phyloP scores from a whole-genome alignment of 2,113 vertebrate genomes.

The Struthidea cinerea region DNA sequence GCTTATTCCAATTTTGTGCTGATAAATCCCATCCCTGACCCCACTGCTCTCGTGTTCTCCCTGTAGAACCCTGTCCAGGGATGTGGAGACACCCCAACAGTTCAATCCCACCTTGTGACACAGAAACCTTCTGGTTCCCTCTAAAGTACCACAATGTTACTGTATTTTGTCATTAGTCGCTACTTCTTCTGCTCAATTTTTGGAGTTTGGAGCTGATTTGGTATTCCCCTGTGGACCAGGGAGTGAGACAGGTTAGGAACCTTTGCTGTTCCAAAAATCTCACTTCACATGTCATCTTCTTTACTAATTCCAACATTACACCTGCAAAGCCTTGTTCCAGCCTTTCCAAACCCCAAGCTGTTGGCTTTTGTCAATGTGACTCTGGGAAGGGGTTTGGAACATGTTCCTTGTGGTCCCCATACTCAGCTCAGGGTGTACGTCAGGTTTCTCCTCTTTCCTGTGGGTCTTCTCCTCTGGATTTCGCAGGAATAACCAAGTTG shows the following conservation, averaged over 20 bases:
- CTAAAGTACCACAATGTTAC: neutral
- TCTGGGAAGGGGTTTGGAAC: neutral
- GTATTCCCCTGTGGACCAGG: fast-evolving
- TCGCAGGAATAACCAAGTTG: neutral
- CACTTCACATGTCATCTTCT: neutral
- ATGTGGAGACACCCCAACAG: neutral
- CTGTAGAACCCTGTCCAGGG: neutral
- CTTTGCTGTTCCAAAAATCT: neutral
- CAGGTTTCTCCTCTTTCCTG: neutral
- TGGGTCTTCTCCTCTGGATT: neutral
- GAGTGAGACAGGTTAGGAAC: neutral
- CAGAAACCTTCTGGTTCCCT: neutral
- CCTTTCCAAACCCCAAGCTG: neutral
- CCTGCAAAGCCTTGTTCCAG: neutral
- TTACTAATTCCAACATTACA: neutral
- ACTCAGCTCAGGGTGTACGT: neutral
- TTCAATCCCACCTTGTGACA: neutral
- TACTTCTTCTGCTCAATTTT: neutral
- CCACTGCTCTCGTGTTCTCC: fast-evolving
- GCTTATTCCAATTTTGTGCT: neutral
- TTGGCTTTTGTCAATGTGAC: neutral
- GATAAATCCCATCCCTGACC: neutral
- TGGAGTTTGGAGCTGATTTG: neutral
- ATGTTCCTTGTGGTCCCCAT: neutral
- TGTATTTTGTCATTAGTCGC: neutral